Conservation (phyloP, 2,888 invertebrate species). For the Osmoderma eremita region DNA sequence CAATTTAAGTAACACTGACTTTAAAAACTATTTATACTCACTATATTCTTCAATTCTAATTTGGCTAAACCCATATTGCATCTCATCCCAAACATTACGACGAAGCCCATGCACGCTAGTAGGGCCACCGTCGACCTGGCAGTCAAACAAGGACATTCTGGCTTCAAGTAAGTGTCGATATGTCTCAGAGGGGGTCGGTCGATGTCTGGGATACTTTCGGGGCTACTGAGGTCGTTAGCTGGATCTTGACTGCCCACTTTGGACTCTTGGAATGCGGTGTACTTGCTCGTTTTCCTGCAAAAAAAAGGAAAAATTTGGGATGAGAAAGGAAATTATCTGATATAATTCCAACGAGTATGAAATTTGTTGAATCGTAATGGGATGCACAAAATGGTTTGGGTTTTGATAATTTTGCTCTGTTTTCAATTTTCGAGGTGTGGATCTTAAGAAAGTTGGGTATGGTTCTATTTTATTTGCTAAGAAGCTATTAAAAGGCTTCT, state of each 20-base stretch:
- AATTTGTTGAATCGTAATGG: no score
- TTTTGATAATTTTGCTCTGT: no score
- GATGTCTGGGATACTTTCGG: conserved; percentile 83
- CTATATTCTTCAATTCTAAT: conserved; percentile 75
- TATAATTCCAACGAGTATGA: no score
- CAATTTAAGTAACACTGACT: neutral
- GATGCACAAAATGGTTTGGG: no score
- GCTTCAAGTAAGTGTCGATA: conserved; percentile 87
- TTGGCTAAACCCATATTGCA: conserved; percentile 99
- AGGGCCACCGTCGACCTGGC: conserved; percentile 89
- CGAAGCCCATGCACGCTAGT: conserved; percentile 88
- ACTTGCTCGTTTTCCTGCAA: conserved; percentile 40
- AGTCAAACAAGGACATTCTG: conserved; percentile 86
- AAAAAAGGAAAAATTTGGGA: neutral
- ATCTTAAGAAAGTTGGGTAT: no score
- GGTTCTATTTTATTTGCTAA: no score
- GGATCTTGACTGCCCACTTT: conserved; percentile 56
- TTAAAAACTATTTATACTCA: conserved; percentile 8
- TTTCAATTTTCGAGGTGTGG: no score
- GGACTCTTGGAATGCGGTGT: conserved; percentile 16
- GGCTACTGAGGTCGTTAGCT: conserved; percentile 73
- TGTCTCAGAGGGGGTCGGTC: conserved; percentile 86
- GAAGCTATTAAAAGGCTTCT: no score
- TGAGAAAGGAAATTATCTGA: no score
- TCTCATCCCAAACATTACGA: conserved; percentile 97